Base-by-base conservation (phyloP, 1,140 invertebrate genomes). In the Arion vulgaris region DNA sequence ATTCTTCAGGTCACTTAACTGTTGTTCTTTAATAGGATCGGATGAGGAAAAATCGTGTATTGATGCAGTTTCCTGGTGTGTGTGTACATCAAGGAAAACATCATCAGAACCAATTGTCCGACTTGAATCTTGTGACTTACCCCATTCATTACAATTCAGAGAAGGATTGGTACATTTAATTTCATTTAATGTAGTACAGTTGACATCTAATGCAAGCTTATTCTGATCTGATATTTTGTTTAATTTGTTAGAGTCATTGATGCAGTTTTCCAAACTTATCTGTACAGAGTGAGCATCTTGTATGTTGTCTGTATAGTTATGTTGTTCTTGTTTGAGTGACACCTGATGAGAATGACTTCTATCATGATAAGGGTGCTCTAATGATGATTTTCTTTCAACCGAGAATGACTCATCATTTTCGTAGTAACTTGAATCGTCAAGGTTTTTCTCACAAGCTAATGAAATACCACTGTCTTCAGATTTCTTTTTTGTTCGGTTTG, bases 401-500 rank as follows among this genome's bases (percentile, higher is more conserved):
- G 2, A n/a, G 23, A 57, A 57, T n/a, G 26, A 15, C 23, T 39
- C 19, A 19, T 73, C 41, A 38, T 73, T 73, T 45, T 41, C 38
- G n/a, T 39, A 23, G 17, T 15, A 5, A 53, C 13, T 53, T 36
- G 26, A 32, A 5, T 62, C 76, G 34, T 62, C 53, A 19, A 36
- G 36, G 32, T 69, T 80, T 51, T 80, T 71, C 62, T 80, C 66
- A 53, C 32, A 17, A 69, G 51, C 1, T 15, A 66, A 80, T 28
- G 78, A 80, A 26, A 80, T 51, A 19, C 78, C 78, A 71, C 78
- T 80, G 78, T 80, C 78, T 71, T 69, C 78, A 45, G 78, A 80
- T 51, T 80, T 80, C 17, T 36, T 80, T 49, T 34, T 41, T 32
- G 4, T 45, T 71, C 78, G 62, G 23, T 53, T 36, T 1, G 7